A percentile compares a stretch with the other conserved stretches of the same genome.
phyloP scores from a whole-genome alignment of 2,888 invertebrate genomes.

The Oxycera nigricornis region DNA sequence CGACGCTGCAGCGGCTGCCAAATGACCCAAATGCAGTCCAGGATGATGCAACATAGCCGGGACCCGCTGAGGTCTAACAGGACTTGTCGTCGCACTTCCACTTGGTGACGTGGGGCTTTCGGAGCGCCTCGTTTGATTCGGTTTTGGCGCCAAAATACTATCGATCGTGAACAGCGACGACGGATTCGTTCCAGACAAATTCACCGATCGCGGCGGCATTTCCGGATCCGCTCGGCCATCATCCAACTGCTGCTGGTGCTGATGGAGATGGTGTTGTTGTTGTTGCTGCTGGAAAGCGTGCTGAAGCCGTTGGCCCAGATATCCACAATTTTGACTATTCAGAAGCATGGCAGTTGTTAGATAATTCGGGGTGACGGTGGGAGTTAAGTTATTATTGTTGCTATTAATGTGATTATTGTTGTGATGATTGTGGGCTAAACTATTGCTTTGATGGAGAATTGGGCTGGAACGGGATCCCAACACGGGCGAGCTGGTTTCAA shows the following conservation, averaged over 20 bases:
- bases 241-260: slow-evolving; percentile 55
- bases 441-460: slow-evolving; percentile 26
- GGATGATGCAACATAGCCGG: slow-evolving; percentile 65
- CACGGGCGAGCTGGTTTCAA: slow-evolving; percentile 48
- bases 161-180: slow-evolving; percentile 83
- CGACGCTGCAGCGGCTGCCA: slow-evolving; percentile 68
- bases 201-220: slow-evolving; percentile 39
- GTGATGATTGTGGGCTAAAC: slow-evolving; percentile 26
- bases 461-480: slow-evolving; percentile 41
- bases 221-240: slow-evolving; percentile 37
- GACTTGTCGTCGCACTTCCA: slow-evolving; percentile 64
- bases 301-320: slow-evolving; percentile 60
- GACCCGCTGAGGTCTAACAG: slow-evolving; percentile 61
- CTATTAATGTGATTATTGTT: slow-evolving; percentile 35
- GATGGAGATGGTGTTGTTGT: slow-evolving; percentile 52
- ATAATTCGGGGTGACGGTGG: slow-evolving; percentile 50
- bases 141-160: slow-evolving; percentile 77
- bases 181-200: slow-evolving; percentile 50
- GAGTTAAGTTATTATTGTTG: slow-evolving; percentile 49
- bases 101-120: slow-evolving; percentile 61
- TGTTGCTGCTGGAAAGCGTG: slow-evolving; percentile 58
- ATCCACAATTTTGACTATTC: slow-evolving; percentile 61
- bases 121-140: slow-evolving; percentile 52
- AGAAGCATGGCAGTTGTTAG: slow-evolving; percentile 61
- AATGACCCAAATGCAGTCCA: slow-evolving; percentile 67